These are phyloP conservation scores for Punctoribates punctum DNA, from an alignment of 2,888 invertebrate species.

Conservation along the genomic window DNA sequence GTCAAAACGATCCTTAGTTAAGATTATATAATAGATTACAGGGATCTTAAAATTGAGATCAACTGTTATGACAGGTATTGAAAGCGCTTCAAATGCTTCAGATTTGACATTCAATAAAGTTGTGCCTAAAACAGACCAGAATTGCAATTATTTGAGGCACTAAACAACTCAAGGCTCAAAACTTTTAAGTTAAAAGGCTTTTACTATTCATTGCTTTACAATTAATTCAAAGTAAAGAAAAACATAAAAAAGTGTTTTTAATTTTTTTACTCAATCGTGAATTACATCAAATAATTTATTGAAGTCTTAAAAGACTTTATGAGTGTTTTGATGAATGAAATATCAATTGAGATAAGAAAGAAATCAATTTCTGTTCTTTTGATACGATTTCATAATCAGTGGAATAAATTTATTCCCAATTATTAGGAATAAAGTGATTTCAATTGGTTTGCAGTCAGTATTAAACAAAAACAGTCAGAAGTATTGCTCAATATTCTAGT, in stretches of 20 bases:
- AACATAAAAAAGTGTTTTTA: background rate
- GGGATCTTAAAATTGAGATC: background rate
- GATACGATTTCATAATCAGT: no score
- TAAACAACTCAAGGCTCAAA: background rate
- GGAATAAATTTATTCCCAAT: no score
- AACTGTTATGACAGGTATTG: background rate
- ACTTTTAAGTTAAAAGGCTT: background rate
- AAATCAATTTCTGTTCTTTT: no score
- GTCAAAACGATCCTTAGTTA: background rate
- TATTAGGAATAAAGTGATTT: no score
- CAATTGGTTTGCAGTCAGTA: no score
- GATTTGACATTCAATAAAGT: background rate
- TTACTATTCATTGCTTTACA: background rate
- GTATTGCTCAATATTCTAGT: no score
- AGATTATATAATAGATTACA: slow-evolving; percentile 8
- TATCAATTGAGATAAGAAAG: no score
- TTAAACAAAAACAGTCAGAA: no score
- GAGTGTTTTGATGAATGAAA: no score
- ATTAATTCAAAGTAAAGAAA: background rate
- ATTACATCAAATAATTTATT: no score
- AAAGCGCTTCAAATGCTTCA: background rate
- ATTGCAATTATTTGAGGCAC: background rate
- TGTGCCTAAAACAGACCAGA: background rate
- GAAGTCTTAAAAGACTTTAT: no score
- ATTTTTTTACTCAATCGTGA: no score